Evolutionary conservation across 2,113 vertebrate genomes (phyloP).

Genomic region (Phrynosoma platyrhinos): DNA sequence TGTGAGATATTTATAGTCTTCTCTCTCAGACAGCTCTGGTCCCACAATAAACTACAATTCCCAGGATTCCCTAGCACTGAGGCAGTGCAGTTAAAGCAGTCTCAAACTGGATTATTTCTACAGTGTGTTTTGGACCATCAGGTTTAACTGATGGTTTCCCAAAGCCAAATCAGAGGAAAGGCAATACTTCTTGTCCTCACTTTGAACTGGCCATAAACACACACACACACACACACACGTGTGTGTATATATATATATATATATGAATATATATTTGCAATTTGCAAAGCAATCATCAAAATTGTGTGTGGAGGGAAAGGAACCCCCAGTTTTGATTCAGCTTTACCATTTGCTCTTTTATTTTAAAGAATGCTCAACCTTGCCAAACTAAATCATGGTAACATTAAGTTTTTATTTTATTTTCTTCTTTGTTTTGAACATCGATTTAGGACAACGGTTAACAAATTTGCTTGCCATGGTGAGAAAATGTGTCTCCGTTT

Average conservation of each 20-base stretch:
- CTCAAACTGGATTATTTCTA: too few relatives aligned
- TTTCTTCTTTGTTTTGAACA: background rate
- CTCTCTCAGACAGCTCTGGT: too few relatives aligned
- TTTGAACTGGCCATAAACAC: background rate
- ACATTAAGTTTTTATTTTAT: too few relatives aligned
- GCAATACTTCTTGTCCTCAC: background rate
- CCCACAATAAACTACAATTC: too few relatives aligned
- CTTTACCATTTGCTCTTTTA: background rate
- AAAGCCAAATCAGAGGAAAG: background rate
- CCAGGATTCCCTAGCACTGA: too few relatives aligned
- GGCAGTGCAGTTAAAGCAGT: too few relatives aligned
- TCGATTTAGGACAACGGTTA: background rate
- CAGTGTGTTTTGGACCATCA: background rate
- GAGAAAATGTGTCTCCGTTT: background rate
- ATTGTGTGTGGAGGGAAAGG: background rate
- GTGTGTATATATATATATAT: background rate
- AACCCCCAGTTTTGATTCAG: background rate
- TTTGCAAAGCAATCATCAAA: background rate
- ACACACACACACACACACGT: too few relatives aligned
- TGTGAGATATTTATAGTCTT: too few relatives aligned
- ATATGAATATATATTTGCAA: background rate
- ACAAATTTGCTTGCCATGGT: background rate
- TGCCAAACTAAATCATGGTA: background rate
- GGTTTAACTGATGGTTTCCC: background rate
- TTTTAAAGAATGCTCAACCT: background rate